Evolutionary conservation across 2,888 invertebrate genomes (phyloP).

Genomic region (Allygus modestus): DNA sequence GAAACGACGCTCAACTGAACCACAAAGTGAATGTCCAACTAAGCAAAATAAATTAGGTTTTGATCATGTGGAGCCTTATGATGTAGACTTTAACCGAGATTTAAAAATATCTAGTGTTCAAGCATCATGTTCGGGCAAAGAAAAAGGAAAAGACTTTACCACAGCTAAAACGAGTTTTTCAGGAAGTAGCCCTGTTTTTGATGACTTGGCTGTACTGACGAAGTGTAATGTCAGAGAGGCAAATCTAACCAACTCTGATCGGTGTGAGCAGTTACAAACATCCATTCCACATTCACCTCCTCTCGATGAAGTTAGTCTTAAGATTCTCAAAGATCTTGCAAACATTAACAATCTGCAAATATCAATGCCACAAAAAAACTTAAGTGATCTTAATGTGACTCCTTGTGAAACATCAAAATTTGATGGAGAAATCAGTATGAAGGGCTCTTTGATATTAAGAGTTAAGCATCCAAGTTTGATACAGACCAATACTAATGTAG

Average conservation of each 20-base stretch:
- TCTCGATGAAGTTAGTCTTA: neutral
- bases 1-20: neutral
- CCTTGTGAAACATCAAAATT: neutral
- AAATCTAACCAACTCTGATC: no score
- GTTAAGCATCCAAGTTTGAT: conserved; percentile 6
- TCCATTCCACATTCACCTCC: neutral
- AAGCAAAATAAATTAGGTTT: neutral
- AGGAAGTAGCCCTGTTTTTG: no score
- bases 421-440: neutral
- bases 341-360: neutral
- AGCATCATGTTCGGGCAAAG: neutral
- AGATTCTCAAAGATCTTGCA: neutral
- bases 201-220: no score
- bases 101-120: neutral
- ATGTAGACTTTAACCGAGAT: neutral
- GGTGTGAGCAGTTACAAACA: neutral
- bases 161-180: no score
- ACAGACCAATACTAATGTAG: neutral
- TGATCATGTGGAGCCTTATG: neutral
- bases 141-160: no score
- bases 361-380: neutral
- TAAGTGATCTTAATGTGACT: neutral
- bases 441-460: neutral
- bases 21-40: neutral
- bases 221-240: no score